Evolutionary conservation across 1,140 invertebrate genomes (phyloP), one percentile per base, ranked within the genome.

Genomic region (Anastrepha ludens): DNA sequence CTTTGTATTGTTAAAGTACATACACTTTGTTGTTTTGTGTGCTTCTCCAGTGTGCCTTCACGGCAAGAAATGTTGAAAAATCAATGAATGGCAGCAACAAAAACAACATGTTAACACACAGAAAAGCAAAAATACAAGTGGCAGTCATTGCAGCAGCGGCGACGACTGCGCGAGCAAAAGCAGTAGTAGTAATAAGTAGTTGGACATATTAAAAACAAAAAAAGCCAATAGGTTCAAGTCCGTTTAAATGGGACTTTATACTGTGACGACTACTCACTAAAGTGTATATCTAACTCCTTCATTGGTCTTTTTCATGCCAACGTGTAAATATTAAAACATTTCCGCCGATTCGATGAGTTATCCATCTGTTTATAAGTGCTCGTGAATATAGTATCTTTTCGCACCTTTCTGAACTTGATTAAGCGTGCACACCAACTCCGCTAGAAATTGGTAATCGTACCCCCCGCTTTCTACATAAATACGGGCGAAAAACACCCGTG

Each of bases 21-120:
- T 62, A 15, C 4, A 7, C 29, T 20, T 67, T 67, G 64, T 67
- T 67, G 11, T 67, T 67, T 5, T 67, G n/a, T 29, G 11, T 5
- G 17, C 20, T 29, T 67, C 64, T 67, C 2, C 29, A 81, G 74
- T 81, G 47, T 81, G 44, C 8, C 47, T 55, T 50, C 74, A 81
- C 47, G 47, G 47, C 41, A 74, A 15, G 67, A 58, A 29, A 81
- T n/a, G 74, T 81, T 81, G 74, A 81, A 81, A 81, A 81, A 81
- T 81, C 74, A 81, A 81, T 81, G 74, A 81, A 81, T 81, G 74
- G n/a, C 74, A 81, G 47, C 47, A 81, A 81, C 74, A 81, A 81
- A 50, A 81, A 81, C 47, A 58, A 81, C 47, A 8, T 55, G 47
- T 8, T 29, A 81, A 55, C 74, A 13, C 60, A 15, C 4, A 62